Conservation (phyloP, 92 coral and sea anemone genomes). For the Phymanthus crucifer region DNA sequence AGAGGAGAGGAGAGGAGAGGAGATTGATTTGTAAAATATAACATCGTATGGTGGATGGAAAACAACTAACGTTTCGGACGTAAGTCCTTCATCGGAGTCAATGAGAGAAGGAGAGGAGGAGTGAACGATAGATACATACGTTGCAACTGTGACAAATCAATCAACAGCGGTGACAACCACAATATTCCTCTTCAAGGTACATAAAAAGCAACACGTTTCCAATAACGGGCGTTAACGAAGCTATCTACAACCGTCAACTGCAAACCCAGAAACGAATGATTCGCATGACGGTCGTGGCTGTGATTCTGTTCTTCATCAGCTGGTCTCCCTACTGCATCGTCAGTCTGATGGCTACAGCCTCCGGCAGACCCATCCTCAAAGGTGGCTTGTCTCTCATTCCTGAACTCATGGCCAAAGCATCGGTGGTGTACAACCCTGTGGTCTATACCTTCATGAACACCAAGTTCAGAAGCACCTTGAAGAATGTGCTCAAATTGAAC, state of each 20-base stretch:
- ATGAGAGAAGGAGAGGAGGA: background rate
- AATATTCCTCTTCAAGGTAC: slow-evolving; percentile 28
- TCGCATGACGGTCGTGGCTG: slow-evolving; percentile 53
- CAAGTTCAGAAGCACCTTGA: slow-evolving; percentile 55
- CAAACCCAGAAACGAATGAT: slow-evolving; percentile 34
- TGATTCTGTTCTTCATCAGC: slow-evolving; percentile 58
- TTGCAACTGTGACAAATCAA: background rate
- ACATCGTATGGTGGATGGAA: no score
- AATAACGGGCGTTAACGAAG: slow-evolving; percentile 7
- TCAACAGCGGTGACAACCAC: background rate
- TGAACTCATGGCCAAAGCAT: slow-evolving; percentile 58
- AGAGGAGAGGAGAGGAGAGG: background rate
- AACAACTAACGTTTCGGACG: background rate
- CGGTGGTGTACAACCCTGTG: slow-evolving; percentile 63
- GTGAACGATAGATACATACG: background rate
- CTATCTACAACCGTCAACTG: slow-evolving; percentile 19
- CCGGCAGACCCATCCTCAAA: slow-evolving; percentile 26
- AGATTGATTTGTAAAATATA: no score
- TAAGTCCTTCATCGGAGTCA: no score
- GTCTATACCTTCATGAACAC: slow-evolving; percentile 59
- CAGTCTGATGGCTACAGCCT: slow-evolving; percentile 44
- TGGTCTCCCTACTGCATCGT: slow-evolving; percentile 63
- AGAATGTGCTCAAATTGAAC: slow-evolving; percentile 28
- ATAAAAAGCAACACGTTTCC: slow-evolving; percentile 30
- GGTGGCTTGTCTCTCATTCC: slow-evolving; percentile 26